phyloP scores from a whole-genome alignment of 2,113 vertebrate species.

The Stercorarius parasiticus region DNA sequence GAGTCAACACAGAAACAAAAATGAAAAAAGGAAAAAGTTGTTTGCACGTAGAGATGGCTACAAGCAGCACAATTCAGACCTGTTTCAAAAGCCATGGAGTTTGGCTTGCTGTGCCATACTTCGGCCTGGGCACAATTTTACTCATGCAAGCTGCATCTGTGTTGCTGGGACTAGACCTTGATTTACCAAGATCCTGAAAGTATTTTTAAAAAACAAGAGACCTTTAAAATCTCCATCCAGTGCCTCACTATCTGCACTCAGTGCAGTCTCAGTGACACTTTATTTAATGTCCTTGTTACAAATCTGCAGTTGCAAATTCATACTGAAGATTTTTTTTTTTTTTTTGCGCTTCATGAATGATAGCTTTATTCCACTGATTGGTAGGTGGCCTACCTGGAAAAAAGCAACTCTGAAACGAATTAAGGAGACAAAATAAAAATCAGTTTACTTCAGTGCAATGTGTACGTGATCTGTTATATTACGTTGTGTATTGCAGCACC shows the following conservation, averaged over 20 bases:
- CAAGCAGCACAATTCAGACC: neutral
- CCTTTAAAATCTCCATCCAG: neutral
- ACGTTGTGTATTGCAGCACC: neutral
- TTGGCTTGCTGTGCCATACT: neutral
- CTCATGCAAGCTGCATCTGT: neutral
- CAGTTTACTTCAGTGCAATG: neutral
- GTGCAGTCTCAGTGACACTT: neutral
- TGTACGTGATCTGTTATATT: neutral
- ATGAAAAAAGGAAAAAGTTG: neutral
- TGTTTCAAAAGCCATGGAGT: neutral
- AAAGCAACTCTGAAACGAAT: neutral
- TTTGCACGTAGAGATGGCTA: neutral
- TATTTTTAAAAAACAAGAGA: neutral
- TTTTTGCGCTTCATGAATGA: neutral
- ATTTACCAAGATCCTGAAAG: neutral
- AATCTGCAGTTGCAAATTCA: neutral
- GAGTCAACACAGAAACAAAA: neutral
- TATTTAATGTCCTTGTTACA: neutral
- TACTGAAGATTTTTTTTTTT: neutral
- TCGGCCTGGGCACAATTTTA: neutral
- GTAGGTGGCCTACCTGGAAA: neutral
- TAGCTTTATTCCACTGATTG: neutral
- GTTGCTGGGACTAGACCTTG: neutral
- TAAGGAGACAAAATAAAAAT: neutral
- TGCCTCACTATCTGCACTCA: neutral